Conservation (phyloP, 2,113 vertebrate genomes). For the Mellivora capensis region DNA sequence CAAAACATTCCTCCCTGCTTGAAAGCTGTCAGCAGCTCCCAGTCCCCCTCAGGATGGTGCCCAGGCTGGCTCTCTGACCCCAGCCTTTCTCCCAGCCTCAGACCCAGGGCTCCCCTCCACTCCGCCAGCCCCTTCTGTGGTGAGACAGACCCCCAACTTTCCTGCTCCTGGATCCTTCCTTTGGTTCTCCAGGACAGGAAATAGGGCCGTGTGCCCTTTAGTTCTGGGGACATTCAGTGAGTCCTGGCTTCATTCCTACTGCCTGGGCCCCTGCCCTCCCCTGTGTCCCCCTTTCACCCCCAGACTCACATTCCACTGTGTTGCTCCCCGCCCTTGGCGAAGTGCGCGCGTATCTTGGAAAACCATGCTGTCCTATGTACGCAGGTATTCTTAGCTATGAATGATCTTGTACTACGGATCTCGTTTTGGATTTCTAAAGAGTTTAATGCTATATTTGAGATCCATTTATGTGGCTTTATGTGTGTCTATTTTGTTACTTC, state of each 20-base stretch:
- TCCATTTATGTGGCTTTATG: background rate
- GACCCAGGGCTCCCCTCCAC: background rate
- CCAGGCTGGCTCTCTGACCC: background rate
- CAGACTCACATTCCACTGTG: no score
- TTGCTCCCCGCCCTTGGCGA: background rate
- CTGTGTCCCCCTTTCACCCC: background rate
- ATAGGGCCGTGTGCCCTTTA: fast-evolving
- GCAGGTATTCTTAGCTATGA: background rate
- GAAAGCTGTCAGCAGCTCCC: background rate
- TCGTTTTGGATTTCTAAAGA: background rate
- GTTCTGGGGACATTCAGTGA: background rate
- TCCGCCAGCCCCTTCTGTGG: background rate
- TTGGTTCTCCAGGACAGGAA: background rate
- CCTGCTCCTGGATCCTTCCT: background rate
- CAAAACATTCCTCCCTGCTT: background rate
- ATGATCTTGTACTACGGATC: background rate
- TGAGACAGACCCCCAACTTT: background rate
- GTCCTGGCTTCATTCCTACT: background rate
- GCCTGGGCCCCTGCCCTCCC: background rate
- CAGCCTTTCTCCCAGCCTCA: background rate
- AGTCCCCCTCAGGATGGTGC: background rate
- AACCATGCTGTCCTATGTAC: background rate
- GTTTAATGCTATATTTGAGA: background rate
- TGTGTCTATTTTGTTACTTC: background rate
- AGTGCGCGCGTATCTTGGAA: background rate